Conservation (phyloP, 1,140 invertebrate species). For the Amyelois transitella region DNA sequence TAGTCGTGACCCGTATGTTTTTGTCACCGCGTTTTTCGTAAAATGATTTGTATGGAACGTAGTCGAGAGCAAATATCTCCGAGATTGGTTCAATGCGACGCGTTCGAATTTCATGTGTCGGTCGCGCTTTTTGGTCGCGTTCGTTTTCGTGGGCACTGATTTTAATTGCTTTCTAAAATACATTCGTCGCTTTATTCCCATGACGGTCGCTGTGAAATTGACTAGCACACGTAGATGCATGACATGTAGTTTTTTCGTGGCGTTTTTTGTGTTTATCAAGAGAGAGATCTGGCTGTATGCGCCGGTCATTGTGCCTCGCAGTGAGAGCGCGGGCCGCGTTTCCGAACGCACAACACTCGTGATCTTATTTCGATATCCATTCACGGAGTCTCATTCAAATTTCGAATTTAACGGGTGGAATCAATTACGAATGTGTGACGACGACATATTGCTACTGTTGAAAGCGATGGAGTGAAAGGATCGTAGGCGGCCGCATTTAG, state of each 20-base stretch:
- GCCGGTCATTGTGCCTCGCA: slow-evolving; percentile 55
- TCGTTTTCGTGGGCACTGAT: slow-evolving; percentile 47
- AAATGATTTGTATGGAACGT: slow-evolving; percentile 27
- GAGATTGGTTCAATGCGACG: slow-evolving; percentile 33
- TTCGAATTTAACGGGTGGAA: slow-evolving; percentile 59
- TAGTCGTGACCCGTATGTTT: neutral
- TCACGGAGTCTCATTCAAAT: slow-evolving; percentile 64
- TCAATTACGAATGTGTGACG: slow-evolving; percentile 61
- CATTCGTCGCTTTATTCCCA: slow-evolving; percentile 66
- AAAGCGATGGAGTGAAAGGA: slow-evolving; percentile 46
- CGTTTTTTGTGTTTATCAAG: slow-evolving; percentile 63
- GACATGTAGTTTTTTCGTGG: slow-evolving; percentile 67
- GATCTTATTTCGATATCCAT: slow-evolving; percentile 63
- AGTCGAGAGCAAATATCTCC: slow-evolving; percentile 20
- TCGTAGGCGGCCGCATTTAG: slow-evolving; percentile 14
- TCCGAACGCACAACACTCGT: slow-evolving; percentile 39
- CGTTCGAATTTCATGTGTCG: slow-evolving; percentile 48
- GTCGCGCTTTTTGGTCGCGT: slow-evolving; percentile 48
- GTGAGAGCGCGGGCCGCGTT: slow-evolving; percentile 26
- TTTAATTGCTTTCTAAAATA: slow-evolving; percentile 71
- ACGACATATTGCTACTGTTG: slow-evolving; percentile 54
- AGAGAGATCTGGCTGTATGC: slow-evolving; percentile 59
- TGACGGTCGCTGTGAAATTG: slow-evolving; percentile 65
- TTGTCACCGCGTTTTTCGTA: slow-evolving; percentile 20
- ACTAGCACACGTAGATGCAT: slow-evolving; percentile 70